These are phyloP conservation scores for Dorcus parallelipipedus DNA, from an alignment of 2,888 invertebrate genomes.

Conservation along the genomic window DNA sequence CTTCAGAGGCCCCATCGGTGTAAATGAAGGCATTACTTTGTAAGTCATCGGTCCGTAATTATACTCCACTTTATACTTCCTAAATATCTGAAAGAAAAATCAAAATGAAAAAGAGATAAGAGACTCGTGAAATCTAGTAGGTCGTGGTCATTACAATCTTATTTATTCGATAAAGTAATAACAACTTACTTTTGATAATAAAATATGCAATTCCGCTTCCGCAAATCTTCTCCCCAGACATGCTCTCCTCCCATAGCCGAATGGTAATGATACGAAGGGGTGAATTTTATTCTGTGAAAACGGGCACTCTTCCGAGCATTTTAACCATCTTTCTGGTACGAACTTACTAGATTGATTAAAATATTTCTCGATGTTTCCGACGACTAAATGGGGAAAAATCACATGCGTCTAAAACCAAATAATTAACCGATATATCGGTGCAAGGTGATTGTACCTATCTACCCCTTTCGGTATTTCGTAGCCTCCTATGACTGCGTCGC, in stretches of 20 bases:
- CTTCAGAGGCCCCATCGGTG: slow-evolving; percentile 67
- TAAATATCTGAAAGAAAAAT: slow-evolving; percentile 59
- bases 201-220: slow-evolving; percentile 72
- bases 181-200: slow-evolving; percentile 64
- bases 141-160: background rate
- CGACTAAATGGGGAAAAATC: slow-evolving; percentile 74
- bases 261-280: slow-evolving; percentile 72
- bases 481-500: slow-evolving; percentile 71
- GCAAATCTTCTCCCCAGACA: slow-evolving; percentile 79
- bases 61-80: slow-evolving; percentile 68
- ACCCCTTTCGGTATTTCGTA: slow-evolving; percentile 81
- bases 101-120: too few relatives aligned
- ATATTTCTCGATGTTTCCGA: slow-evolving; percentile 70
- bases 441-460: slow-evolving; percentile 34
- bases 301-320: slow-evolving; percentile 47
- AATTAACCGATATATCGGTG: background rate
- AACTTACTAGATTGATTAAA: slow-evolving; percentile 68
- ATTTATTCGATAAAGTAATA: background rate
- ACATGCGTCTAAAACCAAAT: slow-evolving; percentile 65
- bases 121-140: too few relatives aligned
- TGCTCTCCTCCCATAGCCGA: slow-evolving; percentile 73
- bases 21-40: slow-evolving; percentile 71
- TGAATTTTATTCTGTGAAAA: slow-evolving; percentile 58
- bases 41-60: slow-evolving; percentile 64
- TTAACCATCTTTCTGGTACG: slow-evolving; percentile 76